These are phyloP conservation scores for Bombus cullumanus DNA, from an alignment of 1,140 invertebrate species.

Conservation along the genomic window DNA sequence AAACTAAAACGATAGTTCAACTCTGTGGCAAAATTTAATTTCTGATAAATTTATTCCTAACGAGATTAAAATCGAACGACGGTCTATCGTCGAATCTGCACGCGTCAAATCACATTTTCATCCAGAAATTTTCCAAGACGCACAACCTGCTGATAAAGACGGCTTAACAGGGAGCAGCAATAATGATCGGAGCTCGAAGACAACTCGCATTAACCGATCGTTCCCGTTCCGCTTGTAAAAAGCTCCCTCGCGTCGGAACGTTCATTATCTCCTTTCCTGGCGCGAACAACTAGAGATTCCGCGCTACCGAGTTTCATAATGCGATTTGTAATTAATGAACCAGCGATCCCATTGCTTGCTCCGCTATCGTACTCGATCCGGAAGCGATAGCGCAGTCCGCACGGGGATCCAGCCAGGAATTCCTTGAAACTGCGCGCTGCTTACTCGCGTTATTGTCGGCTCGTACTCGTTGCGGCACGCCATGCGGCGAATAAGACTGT, in stretches of 20 bases:
- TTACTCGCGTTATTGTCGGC: neutral
- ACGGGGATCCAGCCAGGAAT: neutral
- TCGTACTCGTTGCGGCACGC: neutral
- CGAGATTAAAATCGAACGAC: neutral
- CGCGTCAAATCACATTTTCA: neutral
- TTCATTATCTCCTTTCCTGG: constrained; percentile 18
- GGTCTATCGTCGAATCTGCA: neutral
- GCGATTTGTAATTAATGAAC: constrained; percentile 57
- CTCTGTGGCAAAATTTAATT: too few species aligned
- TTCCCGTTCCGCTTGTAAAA: neutral
- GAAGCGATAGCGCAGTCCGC: constrained; percentile 16
- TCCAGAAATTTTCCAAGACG: neutral
- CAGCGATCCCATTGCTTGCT: constrained; percentile 23
- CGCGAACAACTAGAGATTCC: constrained; percentile 3
- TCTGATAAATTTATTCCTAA: neutral
- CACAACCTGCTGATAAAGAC: neutral
- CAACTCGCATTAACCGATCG: constrained; percentile 6
- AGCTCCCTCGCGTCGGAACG: neutral
- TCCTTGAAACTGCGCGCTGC: neutral
- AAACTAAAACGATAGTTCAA: too few species aligned
- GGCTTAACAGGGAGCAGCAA: too few species aligned
- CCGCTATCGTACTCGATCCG: neutral
- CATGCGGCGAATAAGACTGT: neutral
- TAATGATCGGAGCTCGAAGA: constrained; percentile 24
- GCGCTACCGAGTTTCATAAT: constrained; percentile 45